A percentile compares a stretch with the other conserved stretches of the same genome.
These are phyloP conservation scores for Rhopalosiphum maidis DNA, from an alignment of 1,140 invertebrate species.

Conservation along the genomic window DNA sequence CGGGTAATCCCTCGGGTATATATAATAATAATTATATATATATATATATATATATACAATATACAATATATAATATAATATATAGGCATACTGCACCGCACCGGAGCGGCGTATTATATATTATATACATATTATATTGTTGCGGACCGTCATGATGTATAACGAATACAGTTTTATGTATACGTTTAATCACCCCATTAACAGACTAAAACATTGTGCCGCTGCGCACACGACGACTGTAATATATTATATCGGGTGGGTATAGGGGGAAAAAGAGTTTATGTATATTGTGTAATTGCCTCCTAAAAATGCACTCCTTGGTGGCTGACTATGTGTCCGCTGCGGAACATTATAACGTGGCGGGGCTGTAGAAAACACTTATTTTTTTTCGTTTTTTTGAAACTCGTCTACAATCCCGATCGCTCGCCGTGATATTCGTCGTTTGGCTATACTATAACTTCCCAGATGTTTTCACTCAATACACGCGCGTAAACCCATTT, in stretches of 20 bases:
- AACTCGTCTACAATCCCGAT: neutral
- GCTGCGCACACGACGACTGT: neutral
- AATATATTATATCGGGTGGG: neutral
- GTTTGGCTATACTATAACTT: neutral
- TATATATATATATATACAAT: neutral
- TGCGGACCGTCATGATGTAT: neutral
- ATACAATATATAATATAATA: neutral
- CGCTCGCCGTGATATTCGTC: neutral
- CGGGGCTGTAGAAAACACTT: neutral
- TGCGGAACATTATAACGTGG: neutral
- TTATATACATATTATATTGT: neutral
- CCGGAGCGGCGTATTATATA: neutral
- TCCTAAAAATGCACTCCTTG: neutral
- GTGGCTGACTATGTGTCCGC: neutral
- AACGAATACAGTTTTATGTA: conserved; percentile 19
- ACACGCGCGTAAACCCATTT: neutral
- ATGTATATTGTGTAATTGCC: neutral
- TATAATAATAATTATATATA: conserved; percentile 2
- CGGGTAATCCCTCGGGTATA: neutral
- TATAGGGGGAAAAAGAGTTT: neutral
- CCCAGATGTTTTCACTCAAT: neutral
- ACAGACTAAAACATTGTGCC: neutral
- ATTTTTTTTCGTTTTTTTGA: neutral
- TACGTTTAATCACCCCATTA: conserved; percentile 11
- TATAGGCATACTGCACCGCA: neutral